Conservation (phyloP, 2,797 vertebrate species). For the Hephaestus fuliginosus region DNA sequence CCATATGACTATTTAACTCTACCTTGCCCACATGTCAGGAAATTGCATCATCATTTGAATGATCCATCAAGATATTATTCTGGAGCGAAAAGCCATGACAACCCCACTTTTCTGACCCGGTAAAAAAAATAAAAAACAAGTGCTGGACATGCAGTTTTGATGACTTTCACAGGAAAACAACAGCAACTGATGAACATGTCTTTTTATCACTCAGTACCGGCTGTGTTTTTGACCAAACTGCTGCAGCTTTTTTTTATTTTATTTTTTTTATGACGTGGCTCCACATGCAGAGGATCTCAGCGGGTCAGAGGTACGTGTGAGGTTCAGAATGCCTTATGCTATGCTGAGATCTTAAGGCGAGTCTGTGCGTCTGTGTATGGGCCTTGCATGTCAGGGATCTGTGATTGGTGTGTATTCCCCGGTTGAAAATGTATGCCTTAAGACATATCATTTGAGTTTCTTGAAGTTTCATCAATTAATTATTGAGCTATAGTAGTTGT, state of each 20-base stretch:
- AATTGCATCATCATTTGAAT: not conserved
- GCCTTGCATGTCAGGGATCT: conserved; percentile 6
- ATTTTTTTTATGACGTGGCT: not conserved
- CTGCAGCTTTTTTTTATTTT: conserved; percentile 4
- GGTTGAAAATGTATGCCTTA: not conserved
- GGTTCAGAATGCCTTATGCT: conserved; percentile 21
- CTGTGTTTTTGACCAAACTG: not conserved
- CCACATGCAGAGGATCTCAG: conserved; percentile 6
- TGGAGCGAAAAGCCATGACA: not conserved
- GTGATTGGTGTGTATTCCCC: conserved; percentile 6
- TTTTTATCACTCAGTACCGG: not conserved
- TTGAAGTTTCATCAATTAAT: conserved; percentile 42
- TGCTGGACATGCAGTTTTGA: not conserved
- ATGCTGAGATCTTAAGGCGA: conserved; percentile 27
- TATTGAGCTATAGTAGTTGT: conserved; percentile 29
- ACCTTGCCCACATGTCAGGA: not conserved
- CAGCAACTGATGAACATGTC: not conserved
- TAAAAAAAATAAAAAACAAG: too few species aligned
- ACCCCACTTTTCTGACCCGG: not conserved
- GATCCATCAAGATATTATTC: not conserved
- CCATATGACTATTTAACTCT: not conserved
- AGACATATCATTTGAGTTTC: conserved; percentile 33
- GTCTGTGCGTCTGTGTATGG: not conserved
- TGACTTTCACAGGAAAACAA: not conserved
- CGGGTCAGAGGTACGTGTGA: conserved; percentile 26